These are phyloP conservation scores for Catonia carolina DNA, from an alignment of 2,888 invertebrate species.

Conservation along the genomic window DNA sequence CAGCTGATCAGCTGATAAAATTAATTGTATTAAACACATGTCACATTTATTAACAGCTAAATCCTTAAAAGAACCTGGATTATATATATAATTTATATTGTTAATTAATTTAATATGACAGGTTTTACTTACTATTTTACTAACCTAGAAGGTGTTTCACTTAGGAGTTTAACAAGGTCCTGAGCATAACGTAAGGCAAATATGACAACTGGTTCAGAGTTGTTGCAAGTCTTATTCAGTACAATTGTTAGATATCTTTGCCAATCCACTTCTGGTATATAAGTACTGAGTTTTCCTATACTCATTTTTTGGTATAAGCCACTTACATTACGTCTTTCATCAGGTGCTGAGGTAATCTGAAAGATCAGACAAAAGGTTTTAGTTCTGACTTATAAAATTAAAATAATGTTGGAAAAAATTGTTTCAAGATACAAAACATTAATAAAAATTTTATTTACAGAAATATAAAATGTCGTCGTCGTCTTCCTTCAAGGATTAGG, in stretches of 20 bases:
- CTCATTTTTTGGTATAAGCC: constrained; percentile 75
- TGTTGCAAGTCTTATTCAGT: constrained; percentile 53
- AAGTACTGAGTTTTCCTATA: constrained; percentile 56
- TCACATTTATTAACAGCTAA: too few relatives aligned
- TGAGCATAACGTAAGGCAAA: constrained; percentile 66
- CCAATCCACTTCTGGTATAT: constrained; percentile 70
- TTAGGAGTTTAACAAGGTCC: constrained; percentile 57
- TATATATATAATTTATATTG: too few relatives aligned
- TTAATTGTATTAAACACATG: too few relatives aligned
- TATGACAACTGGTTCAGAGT: constrained; percentile 62
- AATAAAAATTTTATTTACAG: too few relatives aligned
- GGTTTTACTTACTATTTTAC: neutral
- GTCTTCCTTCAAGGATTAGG: too few relatives aligned
- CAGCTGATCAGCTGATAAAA: too few relatives aligned
- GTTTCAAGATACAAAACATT: neutral
- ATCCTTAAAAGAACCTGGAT: too few relatives aligned
- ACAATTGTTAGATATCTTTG: constrained; percentile 60
- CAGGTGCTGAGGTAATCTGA: constrained; percentile 68
- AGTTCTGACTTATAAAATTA: constrained; percentile 24
- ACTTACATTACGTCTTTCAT: constrained; percentile 75
- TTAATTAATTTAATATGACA: too few relatives aligned
- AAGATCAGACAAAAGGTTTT: too few relatives aligned
- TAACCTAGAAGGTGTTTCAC: constrained; percentile 40
- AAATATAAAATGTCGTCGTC: too few relatives aligned
- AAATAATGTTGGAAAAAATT: constrained; percentile 15